phyloP scores from a whole-genome alignment of 1,140 invertebrate genomes.

The Vanessa tameamea region DNA sequence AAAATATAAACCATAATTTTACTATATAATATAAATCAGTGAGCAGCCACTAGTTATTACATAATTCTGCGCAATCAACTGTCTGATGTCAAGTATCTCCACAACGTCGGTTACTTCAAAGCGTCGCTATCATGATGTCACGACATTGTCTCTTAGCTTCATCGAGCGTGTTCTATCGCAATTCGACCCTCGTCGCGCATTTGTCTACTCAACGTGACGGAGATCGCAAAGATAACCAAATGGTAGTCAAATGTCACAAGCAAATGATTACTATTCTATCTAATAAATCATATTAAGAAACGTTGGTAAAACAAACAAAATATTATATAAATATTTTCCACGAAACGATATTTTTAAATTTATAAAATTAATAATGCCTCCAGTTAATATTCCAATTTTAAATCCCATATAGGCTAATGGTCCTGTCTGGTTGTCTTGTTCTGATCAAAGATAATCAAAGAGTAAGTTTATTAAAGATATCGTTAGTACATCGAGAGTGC shows the following conservation, averaged over 20 bases:
- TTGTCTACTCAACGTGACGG: constrained; percentile 49
- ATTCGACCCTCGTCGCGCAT: constrained; percentile 16
- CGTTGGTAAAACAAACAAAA: too few relatives aligned
- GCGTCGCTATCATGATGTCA: constrained; percentile 36
- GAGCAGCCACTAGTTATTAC: not conserved
- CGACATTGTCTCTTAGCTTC: constrained; percentile 32
- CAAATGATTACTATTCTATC: not conserved
- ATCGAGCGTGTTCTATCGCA: constrained; percentile 59
- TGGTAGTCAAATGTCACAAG: constrained; percentile 3
- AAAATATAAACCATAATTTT: too few relatives aligned
- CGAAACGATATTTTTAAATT: too few relatives aligned
- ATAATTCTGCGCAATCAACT: not conserved
- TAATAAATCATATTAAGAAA: too few relatives aligned
- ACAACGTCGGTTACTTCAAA: constrained; percentile 44
- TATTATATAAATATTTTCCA: too few relatives aligned
- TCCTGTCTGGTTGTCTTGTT: constrained; percentile 16
- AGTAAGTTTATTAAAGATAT: constrained; percentile 43
- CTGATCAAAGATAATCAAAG: constrained; percentile 47
- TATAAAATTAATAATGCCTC: too few relatives aligned
- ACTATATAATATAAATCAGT: too few relatives aligned
- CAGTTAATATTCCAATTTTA: too few relatives aligned
- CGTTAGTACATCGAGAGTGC: constrained; percentile 43
- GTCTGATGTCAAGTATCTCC: not conserved
- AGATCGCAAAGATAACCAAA: constrained; percentile 56
- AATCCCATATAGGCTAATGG: constrained; percentile 4